Base-by-base conservation (phyloP, 2,797 vertebrate species). In the Poeciliopsis infans region DNA sequence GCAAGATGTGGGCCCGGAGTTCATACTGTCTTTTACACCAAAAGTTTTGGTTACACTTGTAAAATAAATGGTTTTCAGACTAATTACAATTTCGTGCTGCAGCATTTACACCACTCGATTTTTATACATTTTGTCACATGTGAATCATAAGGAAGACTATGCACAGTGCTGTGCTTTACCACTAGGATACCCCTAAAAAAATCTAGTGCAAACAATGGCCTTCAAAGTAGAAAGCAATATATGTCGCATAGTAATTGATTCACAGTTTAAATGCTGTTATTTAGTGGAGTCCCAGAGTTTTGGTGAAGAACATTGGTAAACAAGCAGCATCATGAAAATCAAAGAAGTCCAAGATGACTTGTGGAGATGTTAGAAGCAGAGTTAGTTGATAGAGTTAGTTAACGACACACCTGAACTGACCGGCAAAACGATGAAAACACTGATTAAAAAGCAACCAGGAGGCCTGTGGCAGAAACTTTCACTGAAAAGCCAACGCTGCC, bases 21-120 rank as follows among this genome's bases (percentile, higher is more conserved):
- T 92, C 85, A 89, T 53, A 36, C 81, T 88, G 53, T 86, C 82
- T 86, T 86, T 86, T 85, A 70, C 86, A 71, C 74, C 85, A 55
- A 18, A 83, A 87, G 83, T 86, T 83, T 82, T 89, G 90, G 74
- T 75, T 90, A 77, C 78, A 83, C 45, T 85, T 87, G 83, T 68
- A 31, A 43, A 51, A 69, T 28, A 68, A 66, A 49, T 39, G 78
- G 79, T 80, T 84, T 76, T 72, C 75, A 70, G 64, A 75, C 55
- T 79, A 46, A 78, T 79, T 75, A 64, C 66, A n/a, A 69, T 69
- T 12, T 11, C 39, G 43, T 69, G 66, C 66, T 7, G 39, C 23
- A 69, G 39, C 25, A 43, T 43, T 28, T 18, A 43, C 39, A 69
- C 10, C 23, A 11, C 23, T 43, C 43, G 66, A n/a, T 13, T 43